Evolutionary conservation across 2,797 vertebrate genomes (phyloP).

Genomic region (Sebastes minor): DNA sequence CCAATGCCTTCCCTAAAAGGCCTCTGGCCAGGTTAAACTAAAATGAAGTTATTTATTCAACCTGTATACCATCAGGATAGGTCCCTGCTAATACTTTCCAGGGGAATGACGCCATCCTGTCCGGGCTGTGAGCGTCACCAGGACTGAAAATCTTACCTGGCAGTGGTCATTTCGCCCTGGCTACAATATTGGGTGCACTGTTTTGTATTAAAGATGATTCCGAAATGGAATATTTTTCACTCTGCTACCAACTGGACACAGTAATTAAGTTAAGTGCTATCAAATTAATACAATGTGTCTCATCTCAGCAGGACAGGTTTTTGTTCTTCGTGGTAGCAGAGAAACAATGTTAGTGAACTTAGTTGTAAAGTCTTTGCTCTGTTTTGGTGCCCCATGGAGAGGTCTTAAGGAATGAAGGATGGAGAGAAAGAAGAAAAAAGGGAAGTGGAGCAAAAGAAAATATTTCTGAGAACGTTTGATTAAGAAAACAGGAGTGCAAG

Average conservation of each 20-base stretch:
- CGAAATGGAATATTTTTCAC: conserved; percentile 39
- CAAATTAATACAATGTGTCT: conserved; percentile 42
- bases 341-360: not conserved
- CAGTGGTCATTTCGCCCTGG: conserved; percentile 43
- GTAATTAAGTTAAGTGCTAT: conserved; percentile 13
- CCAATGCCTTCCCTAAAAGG: conserved; percentile 29
- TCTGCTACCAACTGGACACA: conserved; percentile 24
- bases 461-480: conserved; percentile 13
- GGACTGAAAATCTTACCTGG: conserved; percentile 57
- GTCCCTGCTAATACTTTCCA: conserved; percentile 58
- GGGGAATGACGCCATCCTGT: conserved; percentile 29
- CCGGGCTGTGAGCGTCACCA: conserved; percentile 34
- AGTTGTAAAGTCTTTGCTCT: not conserved
- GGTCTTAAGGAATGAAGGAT: not conserved
- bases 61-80: conserved; percentile 41
- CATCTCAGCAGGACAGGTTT: conserved; percentile 14
- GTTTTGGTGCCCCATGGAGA: not conserved
- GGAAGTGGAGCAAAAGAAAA: not conserved
- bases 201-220: conserved; percentile 56
- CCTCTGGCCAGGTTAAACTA: conserved; percentile 38
- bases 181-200: conserved; percentile 27
- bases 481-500: conserved; percentile 30
- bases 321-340: not conserved
- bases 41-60: conserved; percentile 52
- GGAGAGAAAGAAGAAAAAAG: not conserved